phyloP scores from a whole-genome alignment of 2,888 invertebrate genomes.

The Ptychoptera albimana region DNA sequence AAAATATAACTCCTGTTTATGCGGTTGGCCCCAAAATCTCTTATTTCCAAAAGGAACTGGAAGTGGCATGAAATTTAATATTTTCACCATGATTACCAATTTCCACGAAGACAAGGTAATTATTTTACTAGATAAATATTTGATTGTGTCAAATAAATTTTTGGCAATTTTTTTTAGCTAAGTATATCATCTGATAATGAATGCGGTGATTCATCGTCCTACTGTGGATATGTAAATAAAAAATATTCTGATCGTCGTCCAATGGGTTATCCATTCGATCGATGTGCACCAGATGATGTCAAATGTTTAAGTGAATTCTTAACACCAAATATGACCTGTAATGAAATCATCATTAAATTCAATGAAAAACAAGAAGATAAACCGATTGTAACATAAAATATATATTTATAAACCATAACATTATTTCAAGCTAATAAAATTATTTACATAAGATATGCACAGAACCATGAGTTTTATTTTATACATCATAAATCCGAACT shows the following conservation, averaged over 20 bases:
- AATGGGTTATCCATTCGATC: slow-evolving; percentile 46
- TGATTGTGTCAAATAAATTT: background rate
- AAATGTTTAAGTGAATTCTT: background rate
- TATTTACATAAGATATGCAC: background rate
- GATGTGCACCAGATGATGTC: slow-evolving; percentile 32
- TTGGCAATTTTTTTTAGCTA: background rate
- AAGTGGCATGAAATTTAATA: slow-evolving; percentile 18
- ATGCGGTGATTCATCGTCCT: slow-evolving; percentile 28
- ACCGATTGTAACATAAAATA: background rate
- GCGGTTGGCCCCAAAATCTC: slow-evolving; percentile 27
- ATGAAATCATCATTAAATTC: background rate
- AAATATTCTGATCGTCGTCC: slow-evolving; percentile 48
- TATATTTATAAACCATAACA: too few relatives aligned
- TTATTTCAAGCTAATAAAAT: too few relatives aligned
- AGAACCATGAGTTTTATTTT: background rate
- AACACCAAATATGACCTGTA: slow-evolving; percentile 42
- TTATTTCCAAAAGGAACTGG: slow-evolving; percentile 21
- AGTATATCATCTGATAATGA: background rate
- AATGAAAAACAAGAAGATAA: background rate
- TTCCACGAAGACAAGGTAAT: background rate
- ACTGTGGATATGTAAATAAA: slow-evolving; percentile 52
- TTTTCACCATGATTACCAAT: slow-evolving; percentile 22
- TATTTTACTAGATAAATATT: background rate
- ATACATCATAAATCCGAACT: slow-evolving; percentile 42
- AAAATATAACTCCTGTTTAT: slow-evolving; percentile 20